These are phyloP conservation scores for Acrossocheilus wenchowensis DNA, from an alignment of 2,797 vertebrate genomes.

Conservation along the genomic window DNA sequence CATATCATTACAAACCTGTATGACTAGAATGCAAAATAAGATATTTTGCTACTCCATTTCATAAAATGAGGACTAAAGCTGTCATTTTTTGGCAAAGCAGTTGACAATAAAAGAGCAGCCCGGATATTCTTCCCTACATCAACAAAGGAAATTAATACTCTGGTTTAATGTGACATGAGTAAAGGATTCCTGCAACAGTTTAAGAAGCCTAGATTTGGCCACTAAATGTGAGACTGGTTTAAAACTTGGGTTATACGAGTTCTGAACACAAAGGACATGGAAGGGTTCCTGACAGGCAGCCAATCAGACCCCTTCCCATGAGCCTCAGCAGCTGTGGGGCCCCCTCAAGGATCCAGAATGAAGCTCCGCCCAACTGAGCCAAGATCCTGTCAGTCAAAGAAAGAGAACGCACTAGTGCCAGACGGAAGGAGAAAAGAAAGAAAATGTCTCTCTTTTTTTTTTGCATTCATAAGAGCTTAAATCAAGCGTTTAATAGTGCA, in stretches of 20 bases:
- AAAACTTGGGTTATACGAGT: not conserved
- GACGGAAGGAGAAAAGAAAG: not conserved
- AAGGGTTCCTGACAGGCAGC: conserved; percentile 30
- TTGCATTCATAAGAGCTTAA: not conserved
- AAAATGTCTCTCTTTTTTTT: not conserved
- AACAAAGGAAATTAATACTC: not conserved
- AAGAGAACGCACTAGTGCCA: not conserved
- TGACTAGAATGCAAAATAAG: not conserved
- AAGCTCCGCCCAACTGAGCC: conserved; percentile 37
- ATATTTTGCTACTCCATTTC: not conserved
- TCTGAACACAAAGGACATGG: conserved; percentile 32
- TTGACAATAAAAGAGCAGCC: no score
- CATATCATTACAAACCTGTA: not conserved
- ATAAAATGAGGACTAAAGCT: not conserved
- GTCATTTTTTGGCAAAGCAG: not conserved
- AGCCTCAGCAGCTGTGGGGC: conserved; percentile 41
- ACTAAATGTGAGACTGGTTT: not conserved
- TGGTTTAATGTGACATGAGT: not conserved
- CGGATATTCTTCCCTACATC: not conserved
- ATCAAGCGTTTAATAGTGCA: not conserved
- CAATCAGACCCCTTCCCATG: conserved; percentile 47
- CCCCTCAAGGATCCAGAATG: conserved; percentile 16
- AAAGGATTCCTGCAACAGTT: not conserved
- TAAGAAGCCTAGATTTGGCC: not conserved
- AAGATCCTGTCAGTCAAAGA: conserved; percentile 37